Evolutionary conservation across 2,797 vertebrate genomes (phyloP).

Genomic region (Pseudomugil gertrudae): DNA sequence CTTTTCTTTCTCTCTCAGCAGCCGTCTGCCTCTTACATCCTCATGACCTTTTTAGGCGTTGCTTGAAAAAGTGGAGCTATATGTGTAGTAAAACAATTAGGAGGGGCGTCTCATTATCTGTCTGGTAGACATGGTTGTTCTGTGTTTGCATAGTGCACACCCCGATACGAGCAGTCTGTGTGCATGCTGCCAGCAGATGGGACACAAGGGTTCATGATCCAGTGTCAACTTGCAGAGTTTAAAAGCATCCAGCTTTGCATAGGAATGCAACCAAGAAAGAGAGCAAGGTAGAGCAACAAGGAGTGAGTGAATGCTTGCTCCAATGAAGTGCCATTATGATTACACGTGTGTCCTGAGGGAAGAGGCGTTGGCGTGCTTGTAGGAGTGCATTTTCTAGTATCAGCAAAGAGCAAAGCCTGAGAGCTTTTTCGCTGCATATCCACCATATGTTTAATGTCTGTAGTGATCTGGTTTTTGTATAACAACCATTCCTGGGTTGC

Average conservation of each 20-base stretch:
- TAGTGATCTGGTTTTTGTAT: neutral
- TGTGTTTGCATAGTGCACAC: constrained; percentile 32
- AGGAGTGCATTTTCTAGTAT: constrained; percentile 23
- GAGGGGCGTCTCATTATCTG: constrained; percentile 12
- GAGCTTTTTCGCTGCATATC: constrained; percentile 15
- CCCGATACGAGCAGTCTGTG: constrained; percentile 36
- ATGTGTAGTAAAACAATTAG: constrained; percentile 6
- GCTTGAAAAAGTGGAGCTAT: neutral
- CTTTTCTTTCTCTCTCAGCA: constrained; percentile 49
- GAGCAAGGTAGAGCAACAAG: neutral
- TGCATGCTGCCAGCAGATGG: constrained; percentile 30
- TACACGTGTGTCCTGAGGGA: constrained; percentile 28
- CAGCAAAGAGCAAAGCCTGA: constrained; percentile 17
- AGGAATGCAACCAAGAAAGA: constrained; percentile 59
- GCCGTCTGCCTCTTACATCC: constrained; percentile 52
- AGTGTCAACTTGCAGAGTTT: constrained; percentile 62
- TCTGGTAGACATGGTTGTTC: constrained; percentile 7
- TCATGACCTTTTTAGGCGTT: constrained; percentile 15
- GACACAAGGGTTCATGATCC: constrained; percentile 33
- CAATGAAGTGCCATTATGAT: constrained; percentile 30
- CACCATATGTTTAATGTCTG: constrained; percentile 9
- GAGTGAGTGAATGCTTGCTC: constrained; percentile 16
- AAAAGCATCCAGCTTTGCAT: constrained; percentile 29
- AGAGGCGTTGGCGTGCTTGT: constrained; percentile 6
- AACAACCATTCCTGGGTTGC: neutral